phyloP scores from a whole-genome alignment of 1,140 invertebrate genomes.

The Holotrichia oblita region DNA sequence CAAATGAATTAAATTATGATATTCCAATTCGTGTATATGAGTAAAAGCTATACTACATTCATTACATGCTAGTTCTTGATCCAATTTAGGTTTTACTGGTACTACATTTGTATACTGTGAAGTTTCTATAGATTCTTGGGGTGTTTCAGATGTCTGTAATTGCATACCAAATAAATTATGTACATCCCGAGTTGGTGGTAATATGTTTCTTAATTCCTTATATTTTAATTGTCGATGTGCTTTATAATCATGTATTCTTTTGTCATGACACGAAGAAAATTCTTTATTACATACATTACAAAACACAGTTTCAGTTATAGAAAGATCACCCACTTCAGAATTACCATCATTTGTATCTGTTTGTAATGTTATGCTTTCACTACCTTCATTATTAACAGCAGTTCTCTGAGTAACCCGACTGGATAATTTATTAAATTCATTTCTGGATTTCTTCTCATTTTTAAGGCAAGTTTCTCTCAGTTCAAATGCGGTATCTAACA shows the following conservation, averaged over 20 bases:
- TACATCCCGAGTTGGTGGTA: background rate
- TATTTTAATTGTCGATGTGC: background rate
- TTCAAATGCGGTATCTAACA: background rate
- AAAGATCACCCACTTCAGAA: no score
- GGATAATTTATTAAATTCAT: no score
- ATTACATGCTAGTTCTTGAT: background rate
- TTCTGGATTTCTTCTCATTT: background rate
- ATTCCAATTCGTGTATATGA: background rate
- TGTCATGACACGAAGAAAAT: background rate
- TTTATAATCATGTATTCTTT: background rate
- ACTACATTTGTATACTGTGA: background rate
- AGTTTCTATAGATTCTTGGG: background rate
- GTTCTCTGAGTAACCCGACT: background rate
- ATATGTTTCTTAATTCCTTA: background rate
- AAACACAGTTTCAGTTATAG: background rate
- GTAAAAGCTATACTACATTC: background rate
- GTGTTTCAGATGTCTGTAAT: background rate
- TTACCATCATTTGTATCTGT: no score
- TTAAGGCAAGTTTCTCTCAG: constrained; percentile 2
- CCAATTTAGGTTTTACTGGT: background rate
- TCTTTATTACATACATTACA: background rate
- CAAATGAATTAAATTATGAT: no score
- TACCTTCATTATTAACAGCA: background rate
- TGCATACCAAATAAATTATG: background rate
- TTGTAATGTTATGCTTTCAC: background rate